phyloP scores from a whole-genome alignment of 2,113 vertebrate genomes.

The Aspiorhynchus laticeps region DNA sequence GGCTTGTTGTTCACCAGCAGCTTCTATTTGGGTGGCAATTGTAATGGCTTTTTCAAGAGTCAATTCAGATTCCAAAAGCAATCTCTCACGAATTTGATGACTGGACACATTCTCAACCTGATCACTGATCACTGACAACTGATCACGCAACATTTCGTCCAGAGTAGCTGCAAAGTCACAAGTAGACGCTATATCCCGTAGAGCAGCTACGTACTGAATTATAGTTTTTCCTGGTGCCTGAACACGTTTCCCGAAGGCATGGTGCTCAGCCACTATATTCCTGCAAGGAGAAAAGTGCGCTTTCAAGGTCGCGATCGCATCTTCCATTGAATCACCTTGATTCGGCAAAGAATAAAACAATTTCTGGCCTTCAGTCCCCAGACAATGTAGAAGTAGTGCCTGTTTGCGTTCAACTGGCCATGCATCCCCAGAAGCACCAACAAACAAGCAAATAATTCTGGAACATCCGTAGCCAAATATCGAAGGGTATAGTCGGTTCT shows the following conservation, averaged over 20 bases:
- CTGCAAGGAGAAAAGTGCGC: constrained; percentile 1
- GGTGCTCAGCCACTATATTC: constrained; percentile 19
- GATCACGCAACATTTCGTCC: too few species aligned
- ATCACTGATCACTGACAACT: too few species aligned
- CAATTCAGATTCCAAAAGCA: background rate
- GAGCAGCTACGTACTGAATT: background rate
- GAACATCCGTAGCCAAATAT: background rate
- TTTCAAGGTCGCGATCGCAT: background rate
- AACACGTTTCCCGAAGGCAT: constrained; percentile 13
- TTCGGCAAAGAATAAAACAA: constrained; percentile 16
- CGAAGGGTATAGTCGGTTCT: background rate
- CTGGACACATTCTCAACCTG: background rate
- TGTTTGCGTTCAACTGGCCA: background rate
- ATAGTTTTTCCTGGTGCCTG: background rate
- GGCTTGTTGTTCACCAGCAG: background rate
- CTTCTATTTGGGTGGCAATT: background rate
- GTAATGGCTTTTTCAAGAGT: background rate
- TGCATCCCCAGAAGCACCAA: background rate
- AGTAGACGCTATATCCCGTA: too few species aligned
- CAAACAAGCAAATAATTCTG: background rate
- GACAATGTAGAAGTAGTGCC: constrained; percentile 6
- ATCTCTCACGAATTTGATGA: background rate
- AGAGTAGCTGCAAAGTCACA: too few species aligned
- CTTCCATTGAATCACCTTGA: background rate
- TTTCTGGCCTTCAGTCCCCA: background rate